Base-by-base conservation (phyloP, 2,113 vertebrate species). In the Aix galericulata region DNA sequence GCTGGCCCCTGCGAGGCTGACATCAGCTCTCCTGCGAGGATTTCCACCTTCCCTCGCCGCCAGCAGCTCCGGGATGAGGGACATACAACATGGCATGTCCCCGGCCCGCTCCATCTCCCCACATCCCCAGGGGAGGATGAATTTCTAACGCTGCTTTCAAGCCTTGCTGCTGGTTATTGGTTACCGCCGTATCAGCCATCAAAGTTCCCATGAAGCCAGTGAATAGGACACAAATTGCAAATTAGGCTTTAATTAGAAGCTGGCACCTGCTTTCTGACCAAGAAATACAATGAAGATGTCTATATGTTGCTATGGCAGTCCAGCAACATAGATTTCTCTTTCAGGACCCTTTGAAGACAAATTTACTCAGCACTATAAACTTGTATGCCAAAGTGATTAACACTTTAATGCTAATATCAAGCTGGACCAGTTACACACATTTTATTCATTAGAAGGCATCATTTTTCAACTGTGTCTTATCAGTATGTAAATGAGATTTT, bases 201-300 rank as follows among this genome's bases (percentile, higher is more conserved):
- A 78, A 40, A 91, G 90, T 94, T 71, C 93, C 92, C 95, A 44
- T 10, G 87, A 92, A 97, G 94, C 93, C 93, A 81, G 32, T 62
- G 93, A 93, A 76, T 83, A 72, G 91, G 86, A 86, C 91, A 83
- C 93, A 93, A 93, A 97, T 95, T 96, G 97, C 93, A 97, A 97
- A 97, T 96, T 88, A 96, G 95, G 82, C 64, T 97, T 96, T 96
- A 97, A 97, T 97, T 96, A 97, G 96, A 92, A 94, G 55, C 91
- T 72, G 89, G 95, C 95, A 96, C 91, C 94, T 96, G 96, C 90
- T 94, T 96, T 94, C 89, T 83, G 94, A 91, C 94, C 91, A 90
- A 74, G 86, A 71, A 85, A 82, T 13, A 94, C 91, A 96, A 95
- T 97, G 94, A 96, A 97, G 94, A 96, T 3, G 31, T 96, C 93